Conservation (phyloP, 1,140 invertebrate species). For the Atta colombica region DNA sequence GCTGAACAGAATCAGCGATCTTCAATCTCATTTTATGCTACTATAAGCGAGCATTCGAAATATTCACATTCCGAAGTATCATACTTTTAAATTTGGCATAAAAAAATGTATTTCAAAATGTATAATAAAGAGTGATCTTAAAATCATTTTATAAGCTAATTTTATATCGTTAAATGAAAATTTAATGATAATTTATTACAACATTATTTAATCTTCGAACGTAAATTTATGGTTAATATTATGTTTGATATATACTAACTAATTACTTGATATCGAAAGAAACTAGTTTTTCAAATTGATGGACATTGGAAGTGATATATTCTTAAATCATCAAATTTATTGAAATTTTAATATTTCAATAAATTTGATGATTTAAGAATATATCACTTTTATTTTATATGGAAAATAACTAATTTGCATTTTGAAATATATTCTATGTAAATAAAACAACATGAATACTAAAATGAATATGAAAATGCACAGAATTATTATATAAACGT, state of each 20-base stretch:
- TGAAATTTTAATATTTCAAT: neutral
- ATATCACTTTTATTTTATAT: slow-evolving; percentile 2
- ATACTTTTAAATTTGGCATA: neutral
- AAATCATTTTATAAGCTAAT: neutral
- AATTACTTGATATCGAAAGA: neutral
- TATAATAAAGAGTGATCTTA: neutral
- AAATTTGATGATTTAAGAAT: neutral
- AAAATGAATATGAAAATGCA: slow-evolving; percentile 34
- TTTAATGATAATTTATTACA: slow-evolving; percentile 4
- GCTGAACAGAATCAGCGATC: neutral
- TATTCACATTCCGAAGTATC: neutral
- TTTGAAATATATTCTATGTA: slow-evolving; percentile 8
- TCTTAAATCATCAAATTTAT: too few relatives aligned
- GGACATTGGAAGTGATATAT: too few relatives aligned
- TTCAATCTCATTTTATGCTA: slow-evolving; percentile 17
- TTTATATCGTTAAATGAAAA: neutral
- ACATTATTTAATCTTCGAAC: neutral
- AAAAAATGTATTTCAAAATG: neutral
- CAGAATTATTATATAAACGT: slow-evolving; percentile 32
- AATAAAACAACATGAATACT: slow-evolving; percentile 30
- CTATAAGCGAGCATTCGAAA: neutral
- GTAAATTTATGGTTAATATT: neutral
- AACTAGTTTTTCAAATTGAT: neutral
- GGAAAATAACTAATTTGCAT: slow-evolving; percentile 23
- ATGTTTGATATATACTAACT: neutral